These are phyloP conservation scores for Lathamus discolor DNA, from an alignment of 2,113 vertebrate species.

Conservation along the genomic window DNA sequence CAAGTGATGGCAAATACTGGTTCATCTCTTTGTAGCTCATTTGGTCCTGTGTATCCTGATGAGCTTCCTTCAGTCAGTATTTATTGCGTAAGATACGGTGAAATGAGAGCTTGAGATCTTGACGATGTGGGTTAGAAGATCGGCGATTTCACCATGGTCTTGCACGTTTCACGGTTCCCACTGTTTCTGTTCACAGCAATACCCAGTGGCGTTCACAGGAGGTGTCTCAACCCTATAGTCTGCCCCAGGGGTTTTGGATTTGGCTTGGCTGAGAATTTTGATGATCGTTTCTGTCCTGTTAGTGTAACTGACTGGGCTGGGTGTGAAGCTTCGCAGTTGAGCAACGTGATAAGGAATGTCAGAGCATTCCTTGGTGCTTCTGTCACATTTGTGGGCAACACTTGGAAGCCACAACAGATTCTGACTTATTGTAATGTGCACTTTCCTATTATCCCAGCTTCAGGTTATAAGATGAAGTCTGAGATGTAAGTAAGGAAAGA, in stretches of 20 bases:
- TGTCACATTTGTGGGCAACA: not conserved
- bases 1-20: not conserved
- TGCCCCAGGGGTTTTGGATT: not conserved
- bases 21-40: accelerated
- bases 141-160: not conserved
- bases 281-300: not conserved
- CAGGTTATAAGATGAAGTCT: not conserved
- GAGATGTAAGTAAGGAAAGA: not conserved
- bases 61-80: not conserved
- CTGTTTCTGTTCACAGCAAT: not conserved
- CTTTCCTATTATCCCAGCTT: not conserved
- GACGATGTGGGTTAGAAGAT: not conserved
- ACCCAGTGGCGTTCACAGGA: not conserved
- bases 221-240: not conserved
- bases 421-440: not conserved
- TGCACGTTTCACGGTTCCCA: not conserved
- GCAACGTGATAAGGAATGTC: not conserved
- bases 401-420: not conserved
- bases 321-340: not conserved
- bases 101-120: not conserved
- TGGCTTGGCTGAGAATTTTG: not conserved
- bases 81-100: not conserved
- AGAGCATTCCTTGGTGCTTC: accelerated
- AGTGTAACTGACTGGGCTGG: not conserved
- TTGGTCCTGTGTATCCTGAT: not conserved